Conservation (phyloP, 2,888 invertebrate species). For the Xylota segnis region DNA sequence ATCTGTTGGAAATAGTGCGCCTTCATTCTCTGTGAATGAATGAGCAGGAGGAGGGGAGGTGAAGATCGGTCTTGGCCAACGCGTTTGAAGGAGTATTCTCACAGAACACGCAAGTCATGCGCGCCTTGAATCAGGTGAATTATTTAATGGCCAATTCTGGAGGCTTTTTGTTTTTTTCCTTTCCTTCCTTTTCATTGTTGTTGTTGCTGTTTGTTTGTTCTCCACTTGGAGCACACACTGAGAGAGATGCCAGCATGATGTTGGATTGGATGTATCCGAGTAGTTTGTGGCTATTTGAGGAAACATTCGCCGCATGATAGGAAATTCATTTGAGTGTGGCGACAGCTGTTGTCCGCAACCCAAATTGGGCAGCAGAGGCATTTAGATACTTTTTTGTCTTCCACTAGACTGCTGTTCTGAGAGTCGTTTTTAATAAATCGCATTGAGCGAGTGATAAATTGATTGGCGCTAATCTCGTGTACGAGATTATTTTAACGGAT, state of each 20-base stretch:
- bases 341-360: slow-evolving; percentile 69
- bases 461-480: slow-evolving; percentile 74
- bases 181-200: no score
- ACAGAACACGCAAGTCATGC: slow-evolving; percentile 75
- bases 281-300: slow-evolving; percentile 44
- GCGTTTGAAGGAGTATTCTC: slow-evolving; percentile 65
- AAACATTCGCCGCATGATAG: slow-evolving; percentile 55
- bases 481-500: slow-evolving; percentile 65
- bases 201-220: slow-evolving; percentile 7
- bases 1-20: slow-evolving; percentile 26
- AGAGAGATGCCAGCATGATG: slow-evolving; percentile 71
- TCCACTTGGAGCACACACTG: slow-evolving; percentile 15
- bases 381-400: slow-evolving; percentile 39
- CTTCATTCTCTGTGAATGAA: slow-evolving; percentile 57
- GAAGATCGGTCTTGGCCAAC: slow-evolving; percentile 51
- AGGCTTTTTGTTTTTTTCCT: slow-evolving; percentile 19
- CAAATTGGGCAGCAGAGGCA: slow-evolving; percentile 66
- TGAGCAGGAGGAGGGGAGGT: slow-evolving; percentile 61
- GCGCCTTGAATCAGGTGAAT: slow-evolving; percentile 76
- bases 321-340: slow-evolving; percentile 70
- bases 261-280: slow-evolving; percentile 52
- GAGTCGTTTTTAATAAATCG: slow-evolving; percentile 73
- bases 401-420: slow-evolving; percentile 3
- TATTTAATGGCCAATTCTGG: slow-evolving; percentile 75
- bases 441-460: slow-evolving; percentile 69